Conservation (phyloP, 1,140 invertebrate species). For the Bombus impatiens region DNA sequence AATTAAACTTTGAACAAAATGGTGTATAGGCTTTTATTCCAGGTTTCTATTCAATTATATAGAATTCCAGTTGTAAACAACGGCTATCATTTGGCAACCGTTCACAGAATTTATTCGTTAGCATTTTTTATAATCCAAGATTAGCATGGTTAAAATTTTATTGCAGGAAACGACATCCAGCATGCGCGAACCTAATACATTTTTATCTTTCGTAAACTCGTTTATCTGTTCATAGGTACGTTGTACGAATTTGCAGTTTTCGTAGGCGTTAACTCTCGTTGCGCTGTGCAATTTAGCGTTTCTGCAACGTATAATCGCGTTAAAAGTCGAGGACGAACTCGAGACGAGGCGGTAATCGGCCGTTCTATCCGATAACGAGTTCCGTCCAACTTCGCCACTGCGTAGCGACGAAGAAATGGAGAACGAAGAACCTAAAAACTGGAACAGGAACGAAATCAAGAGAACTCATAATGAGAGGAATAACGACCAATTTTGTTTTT, state of each 20-base stretch:
- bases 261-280: slow-evolving; percentile 63
- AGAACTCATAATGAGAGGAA: slow-evolving; percentile 14
- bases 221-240: slow-evolving; percentile 23
- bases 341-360: slow-evolving; percentile 66
- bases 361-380: slow-evolving; percentile 70
- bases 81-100: no score
- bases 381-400: slow-evolving; percentile 66
- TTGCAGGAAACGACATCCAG: no score
- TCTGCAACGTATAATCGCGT: slow-evolving; percentile 68
- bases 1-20: no score
- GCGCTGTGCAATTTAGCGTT: slow-evolving; percentile 65
- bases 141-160: no score
- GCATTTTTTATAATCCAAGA: neutral
- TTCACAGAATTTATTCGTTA: neutral
- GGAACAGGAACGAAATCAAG: slow-evolving; percentile 22
- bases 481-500: slow-evolving; percentile 47
- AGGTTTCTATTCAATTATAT: no score
- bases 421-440: slow-evolving; percentile 50
- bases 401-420: slow-evolving; percentile 54
- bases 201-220: neutral
- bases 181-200: neutral
- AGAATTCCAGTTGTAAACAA: no score
- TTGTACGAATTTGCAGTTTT: slow-evolving; percentile 59
- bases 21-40: no score
- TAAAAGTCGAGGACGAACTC: slow-evolving; percentile 68